A percentile compares a stretch with the other conserved stretches of the same genome.
Conservation (phyloP, 2,888 invertebrate species). For the Drosophila heteroneura region DNA sequence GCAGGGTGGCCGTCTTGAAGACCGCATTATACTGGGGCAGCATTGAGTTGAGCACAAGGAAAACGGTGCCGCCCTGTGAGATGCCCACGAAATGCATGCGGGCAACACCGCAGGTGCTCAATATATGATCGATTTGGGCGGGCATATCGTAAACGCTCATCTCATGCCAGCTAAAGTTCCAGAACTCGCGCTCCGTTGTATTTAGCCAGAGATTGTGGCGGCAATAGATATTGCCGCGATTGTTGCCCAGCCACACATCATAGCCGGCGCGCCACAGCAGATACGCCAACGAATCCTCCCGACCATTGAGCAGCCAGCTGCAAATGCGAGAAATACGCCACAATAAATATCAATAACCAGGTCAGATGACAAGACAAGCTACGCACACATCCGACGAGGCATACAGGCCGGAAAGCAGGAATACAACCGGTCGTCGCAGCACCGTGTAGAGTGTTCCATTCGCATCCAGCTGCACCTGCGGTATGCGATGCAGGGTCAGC, state of each 20-base stretch:
- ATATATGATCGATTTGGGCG: slow-evolving; percentile 83
- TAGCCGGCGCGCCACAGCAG: slow-evolving; percentile 83
- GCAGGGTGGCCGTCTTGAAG: slow-evolving; percentile 82
- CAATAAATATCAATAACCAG: slow-evolving; percentile 6
- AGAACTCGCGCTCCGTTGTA: slow-evolving; percentile 85
- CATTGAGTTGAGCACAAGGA: slow-evolving; percentile 83
- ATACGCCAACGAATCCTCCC: slow-evolving; percentile 83
- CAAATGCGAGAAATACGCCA: not conserved
- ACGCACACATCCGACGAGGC: slow-evolving; percentile 83
- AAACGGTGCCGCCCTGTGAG: slow-evolving; percentile 83
- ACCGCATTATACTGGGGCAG: slow-evolving; percentile 83
- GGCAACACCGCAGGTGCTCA: slow-evolving; percentile 72
- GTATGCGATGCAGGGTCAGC: slow-evolving; percentile 82
- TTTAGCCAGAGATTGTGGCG: slow-evolving; percentile 80
- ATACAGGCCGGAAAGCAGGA: slow-evolving; percentile 83
- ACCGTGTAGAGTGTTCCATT: slow-evolving; percentile 58
- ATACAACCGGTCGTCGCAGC: slow-evolving; percentile 79
- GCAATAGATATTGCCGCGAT: slow-evolving; percentile 83
- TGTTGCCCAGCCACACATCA: slow-evolving; percentile 84
- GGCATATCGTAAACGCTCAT: slow-evolving; percentile 84
- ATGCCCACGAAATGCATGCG: slow-evolving; percentile 83
- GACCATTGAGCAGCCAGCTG: slow-evolving; percentile 82
- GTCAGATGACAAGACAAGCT: slow-evolving; percentile 18
- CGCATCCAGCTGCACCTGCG: slow-evolving; percentile 63
- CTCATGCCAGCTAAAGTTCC: slow-evolving; percentile 85